Evolutionary conservation across 2,888 invertebrate species (phyloP).

Genomic region (Ormyrus labotus): DNA sequence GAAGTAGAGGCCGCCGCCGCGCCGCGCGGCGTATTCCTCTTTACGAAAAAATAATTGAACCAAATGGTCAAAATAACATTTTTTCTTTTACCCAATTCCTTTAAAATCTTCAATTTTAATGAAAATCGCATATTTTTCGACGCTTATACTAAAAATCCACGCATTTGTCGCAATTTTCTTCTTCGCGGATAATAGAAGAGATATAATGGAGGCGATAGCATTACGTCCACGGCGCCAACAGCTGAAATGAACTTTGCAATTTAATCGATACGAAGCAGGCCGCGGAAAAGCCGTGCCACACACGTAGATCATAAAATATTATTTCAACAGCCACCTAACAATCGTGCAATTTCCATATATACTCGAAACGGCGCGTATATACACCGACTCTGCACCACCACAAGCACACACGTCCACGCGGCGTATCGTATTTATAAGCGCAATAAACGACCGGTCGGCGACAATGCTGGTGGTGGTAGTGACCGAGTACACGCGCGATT

Average conservation of each 20-base stretch:
- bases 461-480: neutral
- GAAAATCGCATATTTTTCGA: too few species aligned
- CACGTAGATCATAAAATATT: too few species aligned
- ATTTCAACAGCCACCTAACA: too few species aligned
- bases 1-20: slow-evolving; percentile 14
- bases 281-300: too few species aligned
- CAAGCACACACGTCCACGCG: neutral
- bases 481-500: neutral
- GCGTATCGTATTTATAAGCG: slow-evolving; percentile 48
- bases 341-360: too few species aligned
- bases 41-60: slow-evolving; percentile 33
- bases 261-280: slow-evolving; percentile 60
- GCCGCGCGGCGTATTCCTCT: slow-evolving; percentile 14
- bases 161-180: too few species aligned
- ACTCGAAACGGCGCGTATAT: neutral
- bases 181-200: too few species aligned
- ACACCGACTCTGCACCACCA: neutral
- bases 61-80: neutral
- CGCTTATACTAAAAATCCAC: too few species aligned
- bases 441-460: slow-evolving; percentile 12
- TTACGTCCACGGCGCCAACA: slow-evolving; percentile 32
- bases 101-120: too few species aligned
- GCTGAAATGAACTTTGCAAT: slow-evolving; percentile 62
- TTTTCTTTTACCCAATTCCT: too few species aligned
- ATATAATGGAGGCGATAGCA: too few species aligned